Evolutionary conservation across 2,113 vertebrate genomes (phyloP), one percentile per base, ranked within the genome.

Genomic region (Heterotilapia buettikoferi): DNA sequence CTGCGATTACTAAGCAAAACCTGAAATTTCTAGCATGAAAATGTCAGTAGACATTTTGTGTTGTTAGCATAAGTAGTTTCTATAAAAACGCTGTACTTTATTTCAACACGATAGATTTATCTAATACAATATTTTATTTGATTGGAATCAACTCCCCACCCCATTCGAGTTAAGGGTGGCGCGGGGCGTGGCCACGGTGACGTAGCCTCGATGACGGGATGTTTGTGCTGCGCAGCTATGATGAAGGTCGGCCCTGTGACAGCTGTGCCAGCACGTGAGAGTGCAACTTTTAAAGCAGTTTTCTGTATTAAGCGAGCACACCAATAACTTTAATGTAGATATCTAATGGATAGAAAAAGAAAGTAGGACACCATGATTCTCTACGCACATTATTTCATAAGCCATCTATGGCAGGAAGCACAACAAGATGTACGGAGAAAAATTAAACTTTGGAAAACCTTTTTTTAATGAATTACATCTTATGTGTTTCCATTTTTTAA

Each of bases 231-330:
- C 36, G 21, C 29, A 47, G 56, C 12, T 9, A 21, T 53, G 76
- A 80, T 89, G 84, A 95, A 91, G 88, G 87, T 91, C 89, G 89
- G 83, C 52, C 45, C 82, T 66, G 7, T 84, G 87, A 89, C 94
- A 94, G 92, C 82, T 92, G 73, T 40, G 81, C 9, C n/a, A 18
- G 84, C 91, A 88, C 52, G 89, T 91, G 86, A 93, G 29, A 24
- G 29, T 14, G 24, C 43, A 52, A 36, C 63, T 66, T 80, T 78
- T 80, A 54, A 7, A 68, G 21, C 2, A 3, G 12, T 7, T 14
- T 33, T 33, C 18, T 29, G 13, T 21, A 18, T 5, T 29, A 76
- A 11, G 9, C 16, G 24, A 76, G 16, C 71, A 50, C 71, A 31
- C 43, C 43, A 31, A 11, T 29, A 43, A 43, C 38, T 54, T 33